Percentiles rank a stretch among this genome's conserved stretches.
phyloP scores from a whole-genome alignment of 2,113 vertebrate genomes.

The Choloepus hoffmanni region DNA sequence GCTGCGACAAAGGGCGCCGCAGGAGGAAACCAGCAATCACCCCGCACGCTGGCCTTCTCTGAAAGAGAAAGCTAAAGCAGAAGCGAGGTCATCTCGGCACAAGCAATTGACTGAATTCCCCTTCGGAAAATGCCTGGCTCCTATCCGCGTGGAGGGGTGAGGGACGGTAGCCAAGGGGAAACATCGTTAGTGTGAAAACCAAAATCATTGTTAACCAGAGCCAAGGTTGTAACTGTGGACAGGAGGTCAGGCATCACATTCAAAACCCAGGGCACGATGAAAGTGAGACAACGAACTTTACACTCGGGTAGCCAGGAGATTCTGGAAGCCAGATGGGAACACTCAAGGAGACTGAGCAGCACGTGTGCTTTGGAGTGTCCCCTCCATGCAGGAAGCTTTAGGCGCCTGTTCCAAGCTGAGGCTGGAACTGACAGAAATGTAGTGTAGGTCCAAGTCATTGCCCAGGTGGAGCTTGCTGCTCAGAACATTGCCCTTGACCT shows the following conservation, averaged over 20 bases:
- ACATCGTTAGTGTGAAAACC: not conserved
- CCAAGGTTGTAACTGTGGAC: not conserved
- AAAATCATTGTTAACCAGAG: not conserved
- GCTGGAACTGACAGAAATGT: not conserved
- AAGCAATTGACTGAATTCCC: not conserved
- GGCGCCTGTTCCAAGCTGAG: too few relatives aligned
- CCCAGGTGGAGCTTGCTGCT: not conserved
- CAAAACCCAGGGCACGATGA: not conserved
- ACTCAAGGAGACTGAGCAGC: too few relatives aligned
- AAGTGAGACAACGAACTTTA: not conserved
- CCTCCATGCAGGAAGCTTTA: too few relatives aligned
- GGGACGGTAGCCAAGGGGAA: not conserved
- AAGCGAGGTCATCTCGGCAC: too few relatives aligned
- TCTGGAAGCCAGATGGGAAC: too few relatives aligned
- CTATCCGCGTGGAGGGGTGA: not conserved
- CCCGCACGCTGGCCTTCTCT: not conserved
- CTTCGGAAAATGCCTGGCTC: not conserved
- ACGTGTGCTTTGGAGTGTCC: not conserved
- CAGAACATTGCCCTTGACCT: too few relatives aligned
- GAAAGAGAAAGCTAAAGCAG: too few relatives aligned
- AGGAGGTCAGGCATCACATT: not conserved
- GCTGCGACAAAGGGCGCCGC: too few relatives aligned
- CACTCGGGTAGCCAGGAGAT: not conserved
- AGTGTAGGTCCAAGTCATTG: not conserved
- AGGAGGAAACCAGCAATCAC: not conserved